Percentiles rank a stretch among this genome's conserved stretches.
Conservation (phyloP, 2,888 invertebrate genomes). For the Drosophila sordidula region DNA sequence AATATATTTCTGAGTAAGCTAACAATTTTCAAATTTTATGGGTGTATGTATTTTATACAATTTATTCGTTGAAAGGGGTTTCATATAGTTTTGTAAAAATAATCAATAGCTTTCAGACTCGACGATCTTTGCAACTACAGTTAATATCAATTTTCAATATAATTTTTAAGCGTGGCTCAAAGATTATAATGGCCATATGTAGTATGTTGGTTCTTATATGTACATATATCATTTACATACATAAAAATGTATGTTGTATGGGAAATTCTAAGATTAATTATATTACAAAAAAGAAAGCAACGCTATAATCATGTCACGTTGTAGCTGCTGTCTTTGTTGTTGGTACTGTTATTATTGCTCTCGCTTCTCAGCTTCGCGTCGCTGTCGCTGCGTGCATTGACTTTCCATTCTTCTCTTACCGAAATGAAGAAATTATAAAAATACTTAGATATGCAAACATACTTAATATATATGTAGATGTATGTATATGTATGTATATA, state of each 20-base stretch:
- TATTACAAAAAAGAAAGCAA: slow-evolving; percentile 70
- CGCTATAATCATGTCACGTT: slow-evolving; percentile 38
- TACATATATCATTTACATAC: too few relatives aligned
- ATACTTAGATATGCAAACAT: neutral
- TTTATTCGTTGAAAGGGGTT: too few relatives aligned
- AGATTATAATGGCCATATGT: too few relatives aligned
- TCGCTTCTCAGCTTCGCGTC: slow-evolving; percentile 46
- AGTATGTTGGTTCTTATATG: too few relatives aligned
- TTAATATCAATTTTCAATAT: too few relatives aligned
- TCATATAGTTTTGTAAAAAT: too few relatives aligned
- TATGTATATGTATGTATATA: slow-evolving; percentile 5
- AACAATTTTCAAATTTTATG: too few relatives aligned
- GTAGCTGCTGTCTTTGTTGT: slow-evolving; percentile 19
- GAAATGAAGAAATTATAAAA: slow-evolving; percentile 1
- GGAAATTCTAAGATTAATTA: slow-evolving; percentile 72
- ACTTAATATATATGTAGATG: neutral
- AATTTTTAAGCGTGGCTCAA: too few relatives aligned
- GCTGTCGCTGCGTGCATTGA: slow-evolving; percentile 70
- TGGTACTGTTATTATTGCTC: slow-evolving; percentile 29
- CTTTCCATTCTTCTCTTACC: slow-evolving; percentile 64
- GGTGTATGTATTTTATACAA: too few relatives aligned
- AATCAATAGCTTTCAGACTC: too few relatives aligned
- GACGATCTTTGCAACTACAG: too few relatives aligned
- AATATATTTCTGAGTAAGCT: too few relatives aligned
- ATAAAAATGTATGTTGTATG: slow-evolving; percentile 29